These are phyloP conservation scores for Phyto melanocephala DNA, from an alignment of 2,888 invertebrate genomes.

Conservation along the genomic window DNA sequence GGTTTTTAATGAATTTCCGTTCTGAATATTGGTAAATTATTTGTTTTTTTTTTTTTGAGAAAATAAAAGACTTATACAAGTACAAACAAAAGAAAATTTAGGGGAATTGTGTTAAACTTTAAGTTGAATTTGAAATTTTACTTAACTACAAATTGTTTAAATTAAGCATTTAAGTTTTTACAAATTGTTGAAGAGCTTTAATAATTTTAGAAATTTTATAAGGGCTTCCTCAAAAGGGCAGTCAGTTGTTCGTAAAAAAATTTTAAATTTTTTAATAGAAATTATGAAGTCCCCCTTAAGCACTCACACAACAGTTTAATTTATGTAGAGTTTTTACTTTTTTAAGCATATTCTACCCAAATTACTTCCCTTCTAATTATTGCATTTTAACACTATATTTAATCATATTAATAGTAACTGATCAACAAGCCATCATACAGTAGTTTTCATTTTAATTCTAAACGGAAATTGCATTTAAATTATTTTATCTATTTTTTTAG, in stretches of 20 bases:
- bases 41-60: constrained; percentile 16
- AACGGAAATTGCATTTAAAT: constrained; percentile 23
- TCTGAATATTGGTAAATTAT: constrained; percentile 45
- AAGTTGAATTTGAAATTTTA: no score
- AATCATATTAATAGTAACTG: background rate
- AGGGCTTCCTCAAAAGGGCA: background rate
- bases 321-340: no score
- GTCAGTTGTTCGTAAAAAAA: background rate
- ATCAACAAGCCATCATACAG: background rate
- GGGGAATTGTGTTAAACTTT: constrained; percentile 20
- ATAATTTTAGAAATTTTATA: constrained; percentile 13
- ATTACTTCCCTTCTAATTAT: background rate
- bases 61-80: background rate
- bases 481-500: no score
- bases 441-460: background rate
- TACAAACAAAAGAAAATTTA: background rate
- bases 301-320: no score
- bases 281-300: background rate
- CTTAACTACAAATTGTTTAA: no score
- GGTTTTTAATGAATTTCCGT: constrained; percentile 64
- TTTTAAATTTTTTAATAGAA: background rate
- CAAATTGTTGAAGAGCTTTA: background rate
- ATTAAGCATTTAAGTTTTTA: no score
- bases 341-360: no score
- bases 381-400: constrained; percentile 1